phyloP scores from a whole-genome alignment of 2,797 vertebrate genomes.

The Holocentrus rufus region DNA sequence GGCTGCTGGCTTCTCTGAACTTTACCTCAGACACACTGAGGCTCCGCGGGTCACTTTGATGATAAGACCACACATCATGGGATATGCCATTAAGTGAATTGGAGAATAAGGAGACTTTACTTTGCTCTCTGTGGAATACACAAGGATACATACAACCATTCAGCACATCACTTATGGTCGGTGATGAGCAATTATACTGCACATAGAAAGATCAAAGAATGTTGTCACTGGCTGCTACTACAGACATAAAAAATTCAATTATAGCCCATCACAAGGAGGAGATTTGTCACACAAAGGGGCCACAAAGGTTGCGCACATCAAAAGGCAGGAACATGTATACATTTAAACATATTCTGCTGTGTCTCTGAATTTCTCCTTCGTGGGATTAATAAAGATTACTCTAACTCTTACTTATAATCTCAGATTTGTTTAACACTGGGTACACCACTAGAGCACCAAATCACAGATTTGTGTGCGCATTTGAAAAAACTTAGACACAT shows the following conservation, averaged over 20 bases:
- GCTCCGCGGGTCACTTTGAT: constrained; percentile 68
- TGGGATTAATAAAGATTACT: no score
- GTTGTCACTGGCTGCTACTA: no score
- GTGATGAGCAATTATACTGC: no score
- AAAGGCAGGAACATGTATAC: neutral
- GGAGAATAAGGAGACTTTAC: neutral
- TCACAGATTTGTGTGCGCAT: no score
- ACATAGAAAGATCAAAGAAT: no score
- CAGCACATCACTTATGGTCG: no score
- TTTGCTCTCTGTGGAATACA: neutral
- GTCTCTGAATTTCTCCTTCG: no score
- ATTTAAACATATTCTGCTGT: neutral
- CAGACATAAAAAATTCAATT: no score
- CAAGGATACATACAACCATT: neutral
- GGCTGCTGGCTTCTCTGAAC: constrained; percentile 82
- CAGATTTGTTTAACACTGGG: neutral
- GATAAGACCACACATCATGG: constrained; percentile 82
- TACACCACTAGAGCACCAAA: no score
- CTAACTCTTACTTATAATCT: no score
- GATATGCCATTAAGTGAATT: constrained; percentile 84
- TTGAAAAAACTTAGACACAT: no score
- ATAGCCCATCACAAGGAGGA: neutral
- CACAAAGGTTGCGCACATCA: no score
- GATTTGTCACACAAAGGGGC: neutral
- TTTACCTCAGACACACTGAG: constrained; percentile 79